Conservation (phyloP, 2,113 vertebrate genomes). For the Oncorhynchus nerka region DNA sequence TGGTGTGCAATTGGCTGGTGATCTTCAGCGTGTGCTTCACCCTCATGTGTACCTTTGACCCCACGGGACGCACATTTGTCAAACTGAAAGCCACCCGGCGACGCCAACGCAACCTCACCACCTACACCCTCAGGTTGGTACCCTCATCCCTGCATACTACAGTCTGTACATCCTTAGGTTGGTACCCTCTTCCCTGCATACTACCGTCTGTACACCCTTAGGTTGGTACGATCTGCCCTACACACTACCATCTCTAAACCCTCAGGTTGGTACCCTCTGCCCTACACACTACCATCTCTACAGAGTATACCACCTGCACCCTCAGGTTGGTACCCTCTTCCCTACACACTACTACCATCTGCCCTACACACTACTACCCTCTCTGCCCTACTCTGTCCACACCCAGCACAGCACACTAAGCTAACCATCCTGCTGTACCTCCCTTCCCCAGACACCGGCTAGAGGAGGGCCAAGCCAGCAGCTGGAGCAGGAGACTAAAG, state of each 20-base stretch:
- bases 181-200: not conserved
- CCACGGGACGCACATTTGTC: conserved; percentile 95
- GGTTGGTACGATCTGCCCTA: not conserved
- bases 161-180: conserved; percentile 1
- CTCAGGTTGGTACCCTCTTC: not conserved
- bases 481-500: conserved; percentile 94
- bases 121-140: conserved; percentile 88
- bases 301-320: not conserved
- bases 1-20: conserved; percentile 98
- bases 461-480: conserved; percentile 97
- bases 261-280: not conserved
- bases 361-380: not conserved
- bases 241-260: not conserved
- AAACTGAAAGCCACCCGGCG: conserved; percentile 95
- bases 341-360: not conserved
- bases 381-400: not conserved
- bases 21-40: conserved; percentile 97
- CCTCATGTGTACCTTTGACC: conserved; percentile 95
- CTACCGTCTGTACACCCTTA: conserved; percentile 5
- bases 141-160: not conserved
- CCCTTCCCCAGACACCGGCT: conserved; percentile 84
- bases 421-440: not conserved
- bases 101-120: conserved; percentile 92
- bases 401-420: not conserved
- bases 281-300: not conserved